Conservation (phyloP, 2,113 vertebrate genomes). For the Ammodytes dubius region DNA sequence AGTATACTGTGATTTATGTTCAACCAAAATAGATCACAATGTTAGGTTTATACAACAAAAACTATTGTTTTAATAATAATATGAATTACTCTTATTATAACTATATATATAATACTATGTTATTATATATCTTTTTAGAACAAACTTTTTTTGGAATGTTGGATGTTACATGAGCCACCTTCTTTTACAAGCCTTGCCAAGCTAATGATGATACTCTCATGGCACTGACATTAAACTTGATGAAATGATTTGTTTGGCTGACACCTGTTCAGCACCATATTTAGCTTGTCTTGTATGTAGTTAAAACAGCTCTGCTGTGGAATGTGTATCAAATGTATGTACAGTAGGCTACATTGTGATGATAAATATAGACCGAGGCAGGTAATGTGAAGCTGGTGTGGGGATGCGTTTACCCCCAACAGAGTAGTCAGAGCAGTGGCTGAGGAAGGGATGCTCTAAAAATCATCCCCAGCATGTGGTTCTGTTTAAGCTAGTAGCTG, state of each 20-base stretch:
- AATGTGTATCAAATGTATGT: conserved; percentile 5
- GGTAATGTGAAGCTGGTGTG: not conserved
- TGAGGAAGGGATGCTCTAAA: conserved; percentile 2
- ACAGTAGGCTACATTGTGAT: not conserved
- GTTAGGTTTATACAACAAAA: not conserved
- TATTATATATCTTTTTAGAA: too few relatives aligned
- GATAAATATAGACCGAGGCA: conserved; percentile 7
- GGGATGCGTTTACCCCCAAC: not conserved
- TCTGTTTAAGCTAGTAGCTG: not conserved
- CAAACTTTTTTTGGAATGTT: not conserved
- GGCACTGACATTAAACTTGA: not conserved
- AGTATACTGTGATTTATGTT: not conserved
- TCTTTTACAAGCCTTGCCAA: not conserved
- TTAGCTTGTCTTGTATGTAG: not conserved
- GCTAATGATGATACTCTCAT: not conserved
- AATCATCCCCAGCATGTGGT: conserved; percentile 17
- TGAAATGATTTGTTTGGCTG: not conserved
- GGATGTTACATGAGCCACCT: conserved; percentile 1
- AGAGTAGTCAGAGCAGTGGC: conserved; percentile 1
- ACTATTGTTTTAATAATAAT: not conserved
- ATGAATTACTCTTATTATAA: too few relatives aligned
- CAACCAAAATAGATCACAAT: not conserved
- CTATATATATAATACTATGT: too few relatives aligned
- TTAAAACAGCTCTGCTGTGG: not conserved
- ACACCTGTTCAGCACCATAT: conserved; percentile 9